Percentiles rank a stretch among this genome's conserved stretches.
phyloP scores from a whole-genome alignment of 2,888 invertebrate species.

The Tachina lurida region DNA sequence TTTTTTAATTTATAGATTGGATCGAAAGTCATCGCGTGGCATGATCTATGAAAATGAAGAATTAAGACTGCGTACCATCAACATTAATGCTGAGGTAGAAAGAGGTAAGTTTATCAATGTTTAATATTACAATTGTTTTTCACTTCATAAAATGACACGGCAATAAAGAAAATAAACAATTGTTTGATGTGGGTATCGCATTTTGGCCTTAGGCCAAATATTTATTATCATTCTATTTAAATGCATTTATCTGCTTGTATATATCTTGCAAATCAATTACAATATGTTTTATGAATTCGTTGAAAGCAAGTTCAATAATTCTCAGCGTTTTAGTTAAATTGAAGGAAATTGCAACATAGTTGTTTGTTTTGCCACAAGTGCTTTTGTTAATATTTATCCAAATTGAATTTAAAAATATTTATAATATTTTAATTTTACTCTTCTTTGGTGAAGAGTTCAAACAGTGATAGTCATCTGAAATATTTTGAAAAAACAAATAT shows the following conservation, averaged over 20 bases:
- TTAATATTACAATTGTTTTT: neutral
- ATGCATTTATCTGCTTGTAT: neutral
- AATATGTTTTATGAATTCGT: neutral
- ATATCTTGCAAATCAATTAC: conserved; percentile 21
- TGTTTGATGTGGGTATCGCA: neutral
- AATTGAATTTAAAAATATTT: neutral
- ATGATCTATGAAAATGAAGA: conserved; percentile 98
- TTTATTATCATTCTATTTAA: neutral
- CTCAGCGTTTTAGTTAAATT: conserved; percentile 13
- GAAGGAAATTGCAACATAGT: conserved; percentile 13
- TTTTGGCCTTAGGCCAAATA: conserved; percentile 38
- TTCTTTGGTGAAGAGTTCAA: neutral
- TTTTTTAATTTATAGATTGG: conserved; percentile 86
- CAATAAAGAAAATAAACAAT: conserved; percentile 26
- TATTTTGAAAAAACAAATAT: too few species aligned
- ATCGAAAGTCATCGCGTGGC: conserved; percentile 94
- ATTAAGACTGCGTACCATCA: conserved; percentile 92
- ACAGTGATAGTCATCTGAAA: too few species aligned
- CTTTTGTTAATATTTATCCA: conserved; percentile 3
- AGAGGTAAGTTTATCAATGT: conserved; percentile 85
- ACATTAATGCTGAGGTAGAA: conserved; percentile 96
- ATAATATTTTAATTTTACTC: neutral
- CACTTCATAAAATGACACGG: conserved; percentile 16
- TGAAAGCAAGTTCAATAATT: neutral
- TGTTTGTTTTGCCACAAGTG: conserved; percentile 27